Conservation (phyloP, 2,113 vertebrate species). For the Cyanoramphus novaezelandiae region DNA sequence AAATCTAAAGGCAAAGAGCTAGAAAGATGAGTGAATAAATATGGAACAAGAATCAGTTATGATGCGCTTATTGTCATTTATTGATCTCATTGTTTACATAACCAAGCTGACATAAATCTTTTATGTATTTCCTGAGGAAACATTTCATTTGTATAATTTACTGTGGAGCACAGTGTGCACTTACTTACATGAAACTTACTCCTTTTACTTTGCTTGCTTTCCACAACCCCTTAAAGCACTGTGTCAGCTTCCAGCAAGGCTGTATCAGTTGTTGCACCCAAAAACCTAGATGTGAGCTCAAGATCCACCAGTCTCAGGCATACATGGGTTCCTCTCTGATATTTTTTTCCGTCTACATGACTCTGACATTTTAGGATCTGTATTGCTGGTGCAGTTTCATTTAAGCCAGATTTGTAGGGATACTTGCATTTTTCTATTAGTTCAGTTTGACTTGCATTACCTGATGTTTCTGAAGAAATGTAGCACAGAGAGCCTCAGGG, state of each 20-base stretch:
- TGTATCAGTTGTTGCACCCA: conserved; percentile 84
- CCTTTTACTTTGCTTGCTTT: conserved; percentile 59
- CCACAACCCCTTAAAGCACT: conserved; percentile 77
- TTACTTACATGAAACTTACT: background rate
- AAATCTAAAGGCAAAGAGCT: background rate
- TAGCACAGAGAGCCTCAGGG: background rate
- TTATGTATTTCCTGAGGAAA: background rate
- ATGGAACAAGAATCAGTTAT: background rate
- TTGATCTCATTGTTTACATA: background rate
- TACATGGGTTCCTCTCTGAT: conserved; percentile 81
- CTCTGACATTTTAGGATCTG: background rate
- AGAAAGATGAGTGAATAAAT: background rate
- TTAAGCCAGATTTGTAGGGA: background rate
- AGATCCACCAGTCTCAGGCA: conserved; percentile 84
- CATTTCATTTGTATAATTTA: background rate
- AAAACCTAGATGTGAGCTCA: conserved; percentile 87
- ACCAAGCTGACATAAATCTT: background rate
- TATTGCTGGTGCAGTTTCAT: background rate
- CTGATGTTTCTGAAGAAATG: background rate
- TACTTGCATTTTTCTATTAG: background rate
- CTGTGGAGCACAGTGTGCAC: background rate
- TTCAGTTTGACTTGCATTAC: background rate
- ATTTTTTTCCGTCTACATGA: conserved; percentile 37
- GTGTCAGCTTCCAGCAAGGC: conserved; percentile 90
- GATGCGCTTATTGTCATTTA: background rate